Evolutionary conservation across 2,888 invertebrate genomes (phyloP).

Genomic region (Lomographa bimaculata): DNA sequence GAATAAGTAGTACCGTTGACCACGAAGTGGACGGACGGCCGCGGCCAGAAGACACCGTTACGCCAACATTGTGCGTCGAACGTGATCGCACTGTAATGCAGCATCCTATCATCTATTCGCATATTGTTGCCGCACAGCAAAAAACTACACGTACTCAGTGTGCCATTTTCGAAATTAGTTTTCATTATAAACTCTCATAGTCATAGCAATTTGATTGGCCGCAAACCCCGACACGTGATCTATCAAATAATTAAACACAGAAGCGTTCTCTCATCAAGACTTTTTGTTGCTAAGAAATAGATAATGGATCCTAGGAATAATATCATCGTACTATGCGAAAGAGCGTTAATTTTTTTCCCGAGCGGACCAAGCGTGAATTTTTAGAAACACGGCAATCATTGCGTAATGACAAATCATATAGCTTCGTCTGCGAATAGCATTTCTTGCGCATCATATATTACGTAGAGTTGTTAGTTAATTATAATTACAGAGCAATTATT

Average conservation of each 20-base stretch:
- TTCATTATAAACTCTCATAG: constrained; percentile 28
- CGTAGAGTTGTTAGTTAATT: constrained; percentile 48
- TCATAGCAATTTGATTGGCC: constrained; percentile 24
- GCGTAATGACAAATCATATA: constrained; percentile 46
- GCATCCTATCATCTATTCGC: constrained; percentile 48
- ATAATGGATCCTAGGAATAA: constrained; percentile 5
- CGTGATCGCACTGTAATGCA: constrained; percentile 63
- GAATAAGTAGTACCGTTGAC: constrained; percentile 64
- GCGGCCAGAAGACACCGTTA: constrained; percentile 54
- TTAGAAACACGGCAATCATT: constrained; percentile 38
- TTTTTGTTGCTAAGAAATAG: constrained; percentile 16
- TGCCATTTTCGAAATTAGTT: constrained; percentile 33
- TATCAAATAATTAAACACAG: constrained; percentile 20
- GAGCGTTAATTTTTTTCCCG: constrained; percentile 9
- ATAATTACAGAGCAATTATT: constrained; percentile 56
- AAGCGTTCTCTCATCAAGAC: constrained; percentile 18
- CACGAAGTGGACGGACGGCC: constrained; percentile 49
- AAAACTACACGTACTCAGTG: constrained; percentile 26
- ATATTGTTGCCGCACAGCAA: constrained; percentile 46
- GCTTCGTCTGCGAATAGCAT: constrained; percentile 41
- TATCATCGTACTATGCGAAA: constrained; percentile 10
- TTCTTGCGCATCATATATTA: constrained; percentile 46
- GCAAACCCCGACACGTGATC: constrained; percentile 17
- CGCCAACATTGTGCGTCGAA: constrained; percentile 59
- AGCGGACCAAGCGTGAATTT: constrained; percentile 36